phyloP scores from a whole-genome alignment of 2,888 invertebrate species.

The Harpagoxenus sublaevis region DNA sequence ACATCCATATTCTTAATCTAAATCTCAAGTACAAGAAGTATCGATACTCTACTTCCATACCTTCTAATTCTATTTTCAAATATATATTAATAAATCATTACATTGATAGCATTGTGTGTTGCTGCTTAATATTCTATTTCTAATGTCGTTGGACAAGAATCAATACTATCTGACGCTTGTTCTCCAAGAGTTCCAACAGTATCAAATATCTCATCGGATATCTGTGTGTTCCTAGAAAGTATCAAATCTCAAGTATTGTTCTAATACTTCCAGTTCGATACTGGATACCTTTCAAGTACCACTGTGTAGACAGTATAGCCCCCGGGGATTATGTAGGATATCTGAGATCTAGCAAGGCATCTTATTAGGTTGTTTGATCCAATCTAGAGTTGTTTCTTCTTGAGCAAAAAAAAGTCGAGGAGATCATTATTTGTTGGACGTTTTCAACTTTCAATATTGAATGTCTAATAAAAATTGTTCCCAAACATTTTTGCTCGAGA shows the following conservation, averaged over 20 bases:
- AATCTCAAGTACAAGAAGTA: background rate
- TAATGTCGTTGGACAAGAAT: background rate
- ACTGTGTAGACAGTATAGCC: background rate
- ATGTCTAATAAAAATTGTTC: background rate
- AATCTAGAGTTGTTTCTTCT: background rate
- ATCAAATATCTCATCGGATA: background rate
- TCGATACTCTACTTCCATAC: background rate
- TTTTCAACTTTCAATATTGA: background rate
- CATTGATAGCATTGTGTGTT: background rate
- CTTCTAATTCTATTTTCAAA: background rate
- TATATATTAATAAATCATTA: background rate
- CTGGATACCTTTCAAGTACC: conserved; percentile 28
- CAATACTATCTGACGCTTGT: background rate
- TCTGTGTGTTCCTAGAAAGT: background rate
- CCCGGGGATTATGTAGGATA: conserved; percentile 14
- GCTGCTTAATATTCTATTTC: background rate
- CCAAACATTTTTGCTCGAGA: background rate
- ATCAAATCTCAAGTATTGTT: conserved; percentile 31
- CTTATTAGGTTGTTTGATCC: conserved; percentile 7
- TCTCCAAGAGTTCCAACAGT: background rate
- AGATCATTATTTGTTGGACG: background rate
- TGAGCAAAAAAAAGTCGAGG: background rate
- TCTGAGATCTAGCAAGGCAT: background rate
- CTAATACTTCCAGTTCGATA: conserved; percentile 8
- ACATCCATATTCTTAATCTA: background rate